Percentiles rank a stretch among this genome's conserved stretches.
These are phyloP conservation scores for Daktulosphaira vitifoliae DNA, from an alignment of 1,140 invertebrate genomes.

Conservation along the genomic window DNA sequence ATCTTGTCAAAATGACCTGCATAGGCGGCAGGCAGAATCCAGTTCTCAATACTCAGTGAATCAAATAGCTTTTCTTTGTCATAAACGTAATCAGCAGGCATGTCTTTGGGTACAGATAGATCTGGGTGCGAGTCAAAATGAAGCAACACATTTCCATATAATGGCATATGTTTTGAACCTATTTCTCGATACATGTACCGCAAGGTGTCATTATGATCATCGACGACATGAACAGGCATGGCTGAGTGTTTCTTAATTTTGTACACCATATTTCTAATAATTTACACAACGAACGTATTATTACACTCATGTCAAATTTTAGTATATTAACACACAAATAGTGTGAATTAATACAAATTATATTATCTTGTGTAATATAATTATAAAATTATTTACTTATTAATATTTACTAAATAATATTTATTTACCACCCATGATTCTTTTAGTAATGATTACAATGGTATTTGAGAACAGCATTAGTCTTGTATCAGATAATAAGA, in stretches of 20 bases:
- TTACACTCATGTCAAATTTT: no score
- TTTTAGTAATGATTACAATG: no score
- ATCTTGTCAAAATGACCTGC: conserved; percentile 71
- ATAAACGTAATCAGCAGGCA: conserved; percentile 60
- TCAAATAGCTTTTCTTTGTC: conserved; percentile 52
- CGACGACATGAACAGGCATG: conserved; percentile 63
- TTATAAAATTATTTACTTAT: no score
- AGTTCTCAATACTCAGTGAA: conserved; percentile 78
- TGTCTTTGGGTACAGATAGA: conserved; percentile 66
- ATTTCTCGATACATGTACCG: conserved; percentile 72
- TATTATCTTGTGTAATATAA: no score
- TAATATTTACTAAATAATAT: no score
- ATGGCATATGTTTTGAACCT: conserved; percentile 69
- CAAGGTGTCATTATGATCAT: conserved; percentile 46
- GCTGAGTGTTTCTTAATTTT: conserved; percentile 43
- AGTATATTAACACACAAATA: no score
- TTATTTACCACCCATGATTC: no score
- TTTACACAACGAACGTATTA: conserved; percentile 11
- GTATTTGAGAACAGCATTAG: no score
- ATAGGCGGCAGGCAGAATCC: conserved; percentile 79
- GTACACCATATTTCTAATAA: conserved; percentile 28
- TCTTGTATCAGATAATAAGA: no score
- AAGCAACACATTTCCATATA: conserved; percentile 62
- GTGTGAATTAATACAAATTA: no score
- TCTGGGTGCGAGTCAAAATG: conserved; percentile 91